A percentile compares a stretch with the other conserved stretches of the same genome.
Conservation (phyloP, 2,888 invertebrate species). For the Saturnia japonica region DNA sequence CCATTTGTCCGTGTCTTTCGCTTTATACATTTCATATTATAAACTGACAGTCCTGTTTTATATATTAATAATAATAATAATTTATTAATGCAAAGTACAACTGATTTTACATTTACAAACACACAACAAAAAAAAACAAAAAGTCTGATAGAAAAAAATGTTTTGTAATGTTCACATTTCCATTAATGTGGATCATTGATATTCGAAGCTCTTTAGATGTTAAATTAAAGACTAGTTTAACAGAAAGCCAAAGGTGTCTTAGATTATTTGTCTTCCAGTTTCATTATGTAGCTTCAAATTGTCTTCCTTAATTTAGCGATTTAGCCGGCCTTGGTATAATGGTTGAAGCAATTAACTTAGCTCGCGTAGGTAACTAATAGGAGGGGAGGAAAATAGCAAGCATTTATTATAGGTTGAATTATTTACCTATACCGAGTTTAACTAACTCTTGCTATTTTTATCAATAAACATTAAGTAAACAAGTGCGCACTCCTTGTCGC, state of each 20-base stretch:
- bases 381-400: neutral
- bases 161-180: too few relatives aligned
- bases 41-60: neutral
- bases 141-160: neutral
- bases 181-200: neutral
- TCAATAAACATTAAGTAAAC: too few relatives aligned
- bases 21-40: too few relatives aligned
- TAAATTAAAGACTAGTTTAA: neutral
- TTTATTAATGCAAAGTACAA: too few relatives aligned
- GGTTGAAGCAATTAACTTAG: constrained; percentile 16
- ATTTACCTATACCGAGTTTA: neutral
- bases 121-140: too few relatives aligned
- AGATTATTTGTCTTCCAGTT: neutral
- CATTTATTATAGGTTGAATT: neutral
- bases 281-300: constrained; percentile 6
- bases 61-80: neutral
- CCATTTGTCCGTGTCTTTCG: too few relatives aligned
- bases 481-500: too few relatives aligned
- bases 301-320: constrained; percentile 2
- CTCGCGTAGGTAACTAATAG: constrained; percentile 3
- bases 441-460: neutral
- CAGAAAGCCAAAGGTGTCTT: neutral
- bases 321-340: constrained; percentile 18
- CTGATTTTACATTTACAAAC: too few relatives aligned
- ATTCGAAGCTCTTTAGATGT: neutral